These are phyloP conservation scores for Malurus elegans DNA, from an alignment of 2,113 vertebrate genomes.

Conservation along the genomic window DNA sequence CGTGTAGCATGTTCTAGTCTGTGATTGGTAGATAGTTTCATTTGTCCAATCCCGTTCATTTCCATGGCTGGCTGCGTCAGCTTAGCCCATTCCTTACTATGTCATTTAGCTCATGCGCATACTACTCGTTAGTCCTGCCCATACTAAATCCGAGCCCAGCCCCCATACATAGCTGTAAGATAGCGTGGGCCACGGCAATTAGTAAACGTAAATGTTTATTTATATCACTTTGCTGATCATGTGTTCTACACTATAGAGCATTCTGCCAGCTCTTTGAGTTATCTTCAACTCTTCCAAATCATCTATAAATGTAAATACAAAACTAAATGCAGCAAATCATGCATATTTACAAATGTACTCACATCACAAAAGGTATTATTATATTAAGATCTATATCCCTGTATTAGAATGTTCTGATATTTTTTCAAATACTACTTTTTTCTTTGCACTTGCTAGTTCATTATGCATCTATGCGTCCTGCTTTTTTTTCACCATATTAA, in stretches of 20 bases:
- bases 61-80: too few relatives aligned
- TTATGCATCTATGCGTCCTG: neutral
- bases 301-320: neutral
- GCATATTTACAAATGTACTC: neutral
- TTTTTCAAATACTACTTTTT: neutral
- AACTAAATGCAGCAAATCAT: neutral
- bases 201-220: neutral
- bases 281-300: neutral
- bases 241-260: neutral
- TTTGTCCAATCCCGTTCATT: too few relatives aligned
- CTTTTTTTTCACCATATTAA: neutral
- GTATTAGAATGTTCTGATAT: neutral
- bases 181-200: too few relatives aligned
- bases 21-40: too few relatives aligned
- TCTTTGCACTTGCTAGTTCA: neutral
- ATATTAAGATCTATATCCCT: neutral
- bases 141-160: too few relatives aligned
- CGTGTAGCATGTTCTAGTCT: too few relatives aligned
- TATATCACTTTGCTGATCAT: neutral
- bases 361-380: neutral
- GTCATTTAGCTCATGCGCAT: too few relatives aligned
- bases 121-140: too few relatives aligned
- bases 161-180: too few relatives aligned
- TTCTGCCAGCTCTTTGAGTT: neutral
- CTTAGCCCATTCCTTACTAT: too few relatives aligned